These are phyloP conservation scores for Sitta europaea DNA, from an alignment of 2,113 vertebrate genomes.

Conservation along the genomic window DNA sequence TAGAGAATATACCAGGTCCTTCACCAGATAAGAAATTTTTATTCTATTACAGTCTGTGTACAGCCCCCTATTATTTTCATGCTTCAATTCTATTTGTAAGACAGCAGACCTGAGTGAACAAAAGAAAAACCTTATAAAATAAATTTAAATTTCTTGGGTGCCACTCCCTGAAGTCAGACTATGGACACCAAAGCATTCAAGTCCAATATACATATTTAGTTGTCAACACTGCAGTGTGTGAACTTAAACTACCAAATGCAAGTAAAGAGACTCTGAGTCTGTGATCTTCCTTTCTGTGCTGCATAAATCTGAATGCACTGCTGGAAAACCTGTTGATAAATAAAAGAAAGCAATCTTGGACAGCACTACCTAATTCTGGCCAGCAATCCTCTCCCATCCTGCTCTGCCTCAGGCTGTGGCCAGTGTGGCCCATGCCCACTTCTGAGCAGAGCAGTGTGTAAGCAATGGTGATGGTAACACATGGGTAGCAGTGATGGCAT, in stretches of 20 bases:
- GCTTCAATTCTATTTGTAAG: not conserved
- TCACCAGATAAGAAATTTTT: not conserved
- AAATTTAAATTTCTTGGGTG: not conserved
- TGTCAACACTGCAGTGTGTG: not conserved
- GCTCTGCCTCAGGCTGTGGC: not conserved
- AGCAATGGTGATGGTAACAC: not conserved
- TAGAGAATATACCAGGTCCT: not conserved
- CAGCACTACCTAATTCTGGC: not conserved
- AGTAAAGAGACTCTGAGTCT: not conserved
- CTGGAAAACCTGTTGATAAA: not conserved
- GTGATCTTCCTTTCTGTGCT: not conserved
- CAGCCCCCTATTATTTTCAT: not conserved
- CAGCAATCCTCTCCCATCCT: not conserved
- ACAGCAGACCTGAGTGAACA: not conserved
- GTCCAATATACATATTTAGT: not conserved
- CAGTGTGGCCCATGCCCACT: not conserved
- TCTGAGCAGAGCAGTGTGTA: not conserved
- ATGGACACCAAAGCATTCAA: not conserved
- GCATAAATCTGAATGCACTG: not conserved
- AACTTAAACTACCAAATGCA: not conserved
- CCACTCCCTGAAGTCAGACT: not conserved
- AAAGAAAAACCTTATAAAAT: not conserved
- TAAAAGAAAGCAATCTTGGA: not conserved
- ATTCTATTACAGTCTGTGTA: not conserved
- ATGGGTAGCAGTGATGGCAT: rapidly evolving